These are phyloP conservation scores for Phacellophora camtschatica DNA, from an alignment of 30 jellyfish, hydroid and myxozoan species.

Conservation along the genomic window DNA sequence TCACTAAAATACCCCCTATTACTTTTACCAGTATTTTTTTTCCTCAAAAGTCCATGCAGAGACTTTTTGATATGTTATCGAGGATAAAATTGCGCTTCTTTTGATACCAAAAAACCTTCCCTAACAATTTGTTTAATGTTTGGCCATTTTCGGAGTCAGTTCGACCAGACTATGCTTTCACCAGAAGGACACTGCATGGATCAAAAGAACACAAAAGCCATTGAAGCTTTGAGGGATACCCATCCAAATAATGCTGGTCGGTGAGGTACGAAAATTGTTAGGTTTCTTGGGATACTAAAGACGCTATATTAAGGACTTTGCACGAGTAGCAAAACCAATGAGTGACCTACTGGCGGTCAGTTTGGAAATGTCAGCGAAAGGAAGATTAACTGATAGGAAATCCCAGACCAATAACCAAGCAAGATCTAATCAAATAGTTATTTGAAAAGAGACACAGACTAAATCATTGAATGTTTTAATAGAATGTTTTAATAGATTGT, in stretches of 20 bases:
- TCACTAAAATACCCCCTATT: too few relatives aligned
- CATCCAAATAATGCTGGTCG: constrained; percentile 1
- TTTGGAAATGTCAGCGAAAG: not conserved
- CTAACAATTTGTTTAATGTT: too few relatives aligned
- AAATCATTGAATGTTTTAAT: not conserved
- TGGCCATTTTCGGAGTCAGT: too few relatives aligned
- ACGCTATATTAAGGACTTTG: constrained; percentile 17
- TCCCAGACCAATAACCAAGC: not conserved
- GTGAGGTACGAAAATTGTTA: constrained; percentile 29
- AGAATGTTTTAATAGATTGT: too few relatives aligned
- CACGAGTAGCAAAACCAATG: constrained; percentile 40
- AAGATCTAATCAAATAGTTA: not conserved
- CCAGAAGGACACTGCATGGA: constrained; percentile 17
- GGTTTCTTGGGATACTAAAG: constrained; percentile 29
- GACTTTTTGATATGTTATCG: too few relatives aligned
- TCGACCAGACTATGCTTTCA: too few relatives aligned
- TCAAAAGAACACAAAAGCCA: constrained; percentile 2
- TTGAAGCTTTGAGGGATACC: not conserved
- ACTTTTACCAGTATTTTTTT: too few relatives aligned
- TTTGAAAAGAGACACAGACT: not conserved
- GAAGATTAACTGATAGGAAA: not conserved
- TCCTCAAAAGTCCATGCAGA: too few relatives aligned
- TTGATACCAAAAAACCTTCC: too few relatives aligned
- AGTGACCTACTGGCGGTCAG: not conserved
- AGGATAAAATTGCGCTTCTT: too few relatives aligned